Conservation (phyloP, 2,113 vertebrate genomes). For the Redunca redunca region DNA sequence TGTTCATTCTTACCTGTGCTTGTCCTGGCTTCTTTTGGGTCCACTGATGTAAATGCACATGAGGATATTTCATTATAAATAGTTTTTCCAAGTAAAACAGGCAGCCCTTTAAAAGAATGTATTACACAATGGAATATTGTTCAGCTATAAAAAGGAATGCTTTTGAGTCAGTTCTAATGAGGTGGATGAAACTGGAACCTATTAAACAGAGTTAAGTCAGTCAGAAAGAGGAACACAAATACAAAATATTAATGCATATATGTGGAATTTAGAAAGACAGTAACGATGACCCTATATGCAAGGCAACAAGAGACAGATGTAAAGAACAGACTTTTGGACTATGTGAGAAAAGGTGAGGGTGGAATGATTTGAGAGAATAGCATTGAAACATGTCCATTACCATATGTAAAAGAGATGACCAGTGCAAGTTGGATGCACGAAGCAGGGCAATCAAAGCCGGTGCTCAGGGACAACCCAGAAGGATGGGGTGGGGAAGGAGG, state of each 20-base stretch:
- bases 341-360: not conserved
- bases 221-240: not conserved
- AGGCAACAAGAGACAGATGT: not conserved
- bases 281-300: not conserved
- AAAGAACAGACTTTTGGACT: not conserved
- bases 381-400: not conserved
- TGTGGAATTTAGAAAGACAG: not conserved
- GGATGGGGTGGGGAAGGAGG: not conserved
- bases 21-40: not conserved
- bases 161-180: not conserved
- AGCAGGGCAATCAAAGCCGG: rapidly evolving
- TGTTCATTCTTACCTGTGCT: not conserved
- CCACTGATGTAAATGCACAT: not conserved
- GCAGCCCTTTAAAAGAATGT: not conserved
- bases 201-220: not conserved
- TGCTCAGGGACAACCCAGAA: not conserved
- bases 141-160: not conserved
- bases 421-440: not conserved
- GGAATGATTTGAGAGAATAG: not conserved
- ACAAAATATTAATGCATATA: not conserved
- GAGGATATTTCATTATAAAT: not conserved
- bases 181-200: not conserved
- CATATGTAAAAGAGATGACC: not conserved
- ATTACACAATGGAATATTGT: not conserved
- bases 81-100: not conserved